Percentiles rank a stretch among this genome's conserved stretches.
Conservation (phyloP, 2,888 invertebrate species). For the Philaethria dido region DNA sequence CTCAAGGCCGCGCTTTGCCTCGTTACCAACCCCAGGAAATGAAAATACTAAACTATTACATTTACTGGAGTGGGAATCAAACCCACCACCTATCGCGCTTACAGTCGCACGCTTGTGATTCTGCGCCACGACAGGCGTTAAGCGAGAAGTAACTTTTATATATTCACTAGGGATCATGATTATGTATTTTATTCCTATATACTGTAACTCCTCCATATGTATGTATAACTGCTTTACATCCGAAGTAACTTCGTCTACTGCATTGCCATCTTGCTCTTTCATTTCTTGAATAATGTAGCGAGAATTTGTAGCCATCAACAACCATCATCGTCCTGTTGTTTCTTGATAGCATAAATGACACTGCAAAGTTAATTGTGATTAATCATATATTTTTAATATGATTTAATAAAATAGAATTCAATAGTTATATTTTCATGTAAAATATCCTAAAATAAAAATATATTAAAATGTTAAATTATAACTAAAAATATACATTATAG, state of each 20-base stretch:
- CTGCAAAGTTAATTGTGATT: constrained; percentile 46
- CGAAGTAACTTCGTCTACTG: constrained; percentile 62
- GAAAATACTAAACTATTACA: too few relatives aligned
- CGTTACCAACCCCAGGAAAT: too few relatives aligned
- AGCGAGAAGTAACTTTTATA: too few relatives aligned
- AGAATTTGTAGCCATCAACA: constrained; percentile 61
- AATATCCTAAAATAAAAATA: not conserved
- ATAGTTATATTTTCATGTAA: not conserved
- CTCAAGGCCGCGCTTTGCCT: too few relatives aligned
- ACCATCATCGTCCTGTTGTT: constrained; percentile 58
- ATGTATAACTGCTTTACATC: constrained; percentile 65
- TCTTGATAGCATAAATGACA: constrained; percentile 55
- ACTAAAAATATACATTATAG: too few relatives aligned
- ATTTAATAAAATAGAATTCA: not conserved
- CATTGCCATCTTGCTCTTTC: constrained; percentile 65
- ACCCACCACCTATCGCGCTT: too few relatives aligned
- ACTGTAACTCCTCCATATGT: constrained; percentile 51
- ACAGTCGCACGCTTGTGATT: too few relatives aligned
- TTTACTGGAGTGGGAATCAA: too few relatives aligned
- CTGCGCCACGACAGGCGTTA: too few relatives aligned
- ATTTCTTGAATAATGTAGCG: constrained; percentile 60
- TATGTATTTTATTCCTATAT: constrained; percentile 55
- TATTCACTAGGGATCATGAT: constrained; percentile 53
- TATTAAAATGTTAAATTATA: too few relatives aligned
- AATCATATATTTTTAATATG: not conserved